phyloP scores from a whole-genome alignment of 2,797 vertebrate species.

The Silurus aristotelis region DNA sequence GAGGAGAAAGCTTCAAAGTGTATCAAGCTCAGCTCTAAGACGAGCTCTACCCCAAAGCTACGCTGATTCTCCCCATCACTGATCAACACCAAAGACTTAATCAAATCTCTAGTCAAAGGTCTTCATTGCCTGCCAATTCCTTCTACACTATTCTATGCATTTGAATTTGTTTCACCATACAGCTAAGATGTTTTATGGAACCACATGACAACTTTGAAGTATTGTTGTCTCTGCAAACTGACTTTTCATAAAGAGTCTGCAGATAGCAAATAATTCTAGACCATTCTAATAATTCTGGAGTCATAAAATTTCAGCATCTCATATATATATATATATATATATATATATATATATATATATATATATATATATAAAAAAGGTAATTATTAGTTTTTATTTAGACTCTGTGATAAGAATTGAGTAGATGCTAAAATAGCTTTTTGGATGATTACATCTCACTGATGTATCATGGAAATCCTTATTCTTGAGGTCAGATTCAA shows the following conservation, averaged over 20 bases:
- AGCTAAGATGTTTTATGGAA: background rate
- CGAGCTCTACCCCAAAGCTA: slow-evolving; percentile 27
- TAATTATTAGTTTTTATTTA: background rate
- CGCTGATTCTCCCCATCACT: slow-evolving; percentile 29
- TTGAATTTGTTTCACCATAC: background rate
- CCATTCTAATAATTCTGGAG: too few species aligned
- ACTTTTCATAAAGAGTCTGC: background rate
- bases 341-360: too few species aligned
- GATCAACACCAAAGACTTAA: slow-evolving; percentile 25
- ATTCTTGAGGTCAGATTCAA: background rate
- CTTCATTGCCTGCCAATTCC: slow-evolving; percentile 10
- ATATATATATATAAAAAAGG: too few species aligned
- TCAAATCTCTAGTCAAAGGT: background rate
- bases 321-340: too few species aligned
- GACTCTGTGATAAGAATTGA: background rate
- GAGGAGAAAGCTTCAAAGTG: slow-evolving; percentile 40
- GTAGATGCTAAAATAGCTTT: background rate
- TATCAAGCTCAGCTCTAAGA: slow-evolving; percentile 40
- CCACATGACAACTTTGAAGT: background rate
- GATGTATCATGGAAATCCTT: background rate
- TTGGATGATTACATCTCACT: too few species aligned
- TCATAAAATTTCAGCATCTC: background rate
- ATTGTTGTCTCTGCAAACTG: background rate
- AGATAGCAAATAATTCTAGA: background rate
- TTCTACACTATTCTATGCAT: slow-evolving; percentile 3